Evolutionary conservation across 2,888 invertebrate genomes (phyloP), one percentile per base, ranked within the genome.

Genomic region (Rhaphigaster nebulosa): DNA sequence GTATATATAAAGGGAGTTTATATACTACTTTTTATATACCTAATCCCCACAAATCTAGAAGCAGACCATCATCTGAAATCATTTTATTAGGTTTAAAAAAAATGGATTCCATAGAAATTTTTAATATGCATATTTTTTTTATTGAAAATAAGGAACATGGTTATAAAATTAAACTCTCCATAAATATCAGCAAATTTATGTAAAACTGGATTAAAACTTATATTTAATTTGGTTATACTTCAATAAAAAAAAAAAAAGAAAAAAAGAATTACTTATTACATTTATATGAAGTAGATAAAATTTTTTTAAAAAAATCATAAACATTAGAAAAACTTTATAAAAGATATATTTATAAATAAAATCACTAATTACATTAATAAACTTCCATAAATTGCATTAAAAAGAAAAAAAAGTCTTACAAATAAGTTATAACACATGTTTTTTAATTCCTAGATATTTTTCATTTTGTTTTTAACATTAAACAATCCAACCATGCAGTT

Each of bases 321-420:
- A 76, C 70, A 76, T 38, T 76, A 76, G 2, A 38, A 34, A 38
- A 60, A n/a, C 1, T 34, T 34, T 38, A 23, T 29, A 70, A 34
- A 70, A 70, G 29, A 70, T 70, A 38, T 70, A 34, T 70, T 70
- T 38, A 76, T 76, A 76, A 20, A 76, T 76, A 76, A 76, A 76
- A 76, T 76, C 38, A 76, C 70, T 38, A 38, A 20, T 76, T 13
- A 38, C 38, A 76, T 38, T 76, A 76, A 34, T 76, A 38, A 65
- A 65, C 20, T 38, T 76, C 12, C 34, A 65, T 65, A 65, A 65
- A 29, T 65, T 65, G 65, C 6, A 76, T 65, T 65, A 18, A 29
- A 76, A 70, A 70, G 5, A 70, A 70, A 54, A 54, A 56, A 56
- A 56, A 26, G 26, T 56, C 26, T 15, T 45, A 45, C 13, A 84